Evolutionary conservation across 2,888 invertebrate species (phyloP).

Genomic region (Operophtera brumata): DNA sequence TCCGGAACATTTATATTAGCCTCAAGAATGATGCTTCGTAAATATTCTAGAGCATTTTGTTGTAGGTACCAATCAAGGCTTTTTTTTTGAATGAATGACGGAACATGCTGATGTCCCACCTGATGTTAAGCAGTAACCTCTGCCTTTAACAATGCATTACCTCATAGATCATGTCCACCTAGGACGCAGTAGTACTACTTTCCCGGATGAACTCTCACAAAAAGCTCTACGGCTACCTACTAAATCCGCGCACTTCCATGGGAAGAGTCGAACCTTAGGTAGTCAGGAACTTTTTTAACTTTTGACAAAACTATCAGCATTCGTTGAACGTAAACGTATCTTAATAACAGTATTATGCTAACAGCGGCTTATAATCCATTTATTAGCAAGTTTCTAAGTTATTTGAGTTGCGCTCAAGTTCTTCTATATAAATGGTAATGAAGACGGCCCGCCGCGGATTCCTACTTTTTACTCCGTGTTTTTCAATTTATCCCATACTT

Average conservation of each 20-base stretch:
- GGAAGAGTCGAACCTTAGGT: no score
- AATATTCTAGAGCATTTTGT: not conserved
- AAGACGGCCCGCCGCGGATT: constrained; percentile 37
- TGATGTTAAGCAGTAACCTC: no score
- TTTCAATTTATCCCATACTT: constrained; percentile 59
- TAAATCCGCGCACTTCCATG: no score
- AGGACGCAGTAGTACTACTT: no score
- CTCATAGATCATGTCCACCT: no score
- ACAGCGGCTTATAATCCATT: constrained; percentile 49
- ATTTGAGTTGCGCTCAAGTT: constrained; percentile 54
- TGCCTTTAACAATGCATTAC: no score
- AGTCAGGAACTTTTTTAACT: no score
- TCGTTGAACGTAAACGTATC: not conserved
- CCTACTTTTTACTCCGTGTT: constrained; percentile 47
- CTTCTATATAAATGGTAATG: constrained; percentile 72
- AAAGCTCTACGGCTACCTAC: no score
- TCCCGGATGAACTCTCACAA: no score
- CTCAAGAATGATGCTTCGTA: not conserved
- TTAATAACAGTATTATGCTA: constrained; percentile 27
- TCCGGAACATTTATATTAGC: not conserved
- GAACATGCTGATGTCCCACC: no score
- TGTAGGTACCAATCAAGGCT: not conserved
- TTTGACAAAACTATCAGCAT: not conserved
- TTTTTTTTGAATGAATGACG: no score
- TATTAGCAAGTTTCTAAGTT: constrained; percentile 56